Base-by-base conservation (phyloP, 2,113 vertebrate species). In the Silurus asotus region DNA sequence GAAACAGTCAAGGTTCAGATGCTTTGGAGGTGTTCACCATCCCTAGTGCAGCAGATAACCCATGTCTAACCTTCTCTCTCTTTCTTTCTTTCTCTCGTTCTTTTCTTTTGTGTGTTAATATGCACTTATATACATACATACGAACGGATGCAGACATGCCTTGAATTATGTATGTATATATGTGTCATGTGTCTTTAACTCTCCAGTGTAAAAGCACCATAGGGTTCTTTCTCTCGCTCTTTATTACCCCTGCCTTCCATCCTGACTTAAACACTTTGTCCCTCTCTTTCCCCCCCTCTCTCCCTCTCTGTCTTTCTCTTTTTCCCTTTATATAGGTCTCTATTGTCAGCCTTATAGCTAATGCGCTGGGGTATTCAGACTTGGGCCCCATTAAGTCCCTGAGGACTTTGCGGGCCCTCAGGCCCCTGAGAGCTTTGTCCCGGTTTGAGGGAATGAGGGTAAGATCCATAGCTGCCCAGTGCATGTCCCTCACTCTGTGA, bases 391-490 rank as follows among this genome's bases (percentile, higher is more conserved):
- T 99, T 96, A 99, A 99, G 93, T 99, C 98, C 96, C 97, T 99
- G 97, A 99, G 97, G 96, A 99, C 98, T 94, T 96, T 99, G 95
- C 98, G 98, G 97, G 98, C 98, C 94, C 97, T 99, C 97, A 97
- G 98, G 95, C 98, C 98, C 95, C 97, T 99, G 97, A 99, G 98
- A 97, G 98, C 98, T 95, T 97, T 99, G 93, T 99, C 98, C 96
- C 97, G 98, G 96, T 99, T 99, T 99, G 98, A 99, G 97, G 98
- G 98, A 94, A 99, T 99, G 98, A 98, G 98, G 98, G 98, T 99
- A 99, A 99, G 98, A 96, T 94, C 92, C 93, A 93, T 95, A 95
- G 92, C 82, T 85, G 92, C 93, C 92, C 95, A 96, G 96, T 98
- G 98, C 98, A 99, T 99, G 97, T 95, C 93, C 75, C 88, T 95